Conservation (phyloP, 2,797 vertebrate species). For the Hapalemur alaotrensis region DNA sequence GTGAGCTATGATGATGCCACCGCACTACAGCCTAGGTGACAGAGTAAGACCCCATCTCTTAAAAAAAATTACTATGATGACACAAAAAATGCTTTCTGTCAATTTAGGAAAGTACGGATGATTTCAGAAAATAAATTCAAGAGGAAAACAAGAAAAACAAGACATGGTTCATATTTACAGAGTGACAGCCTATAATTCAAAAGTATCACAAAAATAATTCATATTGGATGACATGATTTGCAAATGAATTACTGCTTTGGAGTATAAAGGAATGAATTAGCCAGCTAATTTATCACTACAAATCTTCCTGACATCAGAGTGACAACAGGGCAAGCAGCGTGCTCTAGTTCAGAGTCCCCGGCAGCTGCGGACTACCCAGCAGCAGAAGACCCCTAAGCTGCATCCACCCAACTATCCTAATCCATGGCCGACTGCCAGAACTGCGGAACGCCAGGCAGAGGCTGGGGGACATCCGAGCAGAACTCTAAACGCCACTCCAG, state of each 20-base stretch:
- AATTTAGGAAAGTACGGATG: background rate
- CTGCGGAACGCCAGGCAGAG: background rate
- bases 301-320: background rate
- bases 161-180: background rate
- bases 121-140: constrained; percentile 33
- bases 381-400: background rate
- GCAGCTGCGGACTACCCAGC: background rate
- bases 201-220: background rate
- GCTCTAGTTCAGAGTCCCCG: background rate
- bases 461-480: background rate
- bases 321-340: background rate
- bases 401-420: background rate
- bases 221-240: background rate
- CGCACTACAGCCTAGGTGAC: background rate
- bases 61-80: background rate
- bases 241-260: constrained; percentile 11
- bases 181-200: background rate
- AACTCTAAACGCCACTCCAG: background rate
- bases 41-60: background rate
- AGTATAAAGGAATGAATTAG: constrained; percentile 20
- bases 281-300: background rate
- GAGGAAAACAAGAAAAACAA: constrained; percentile 2
- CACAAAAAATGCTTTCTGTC: background rate
- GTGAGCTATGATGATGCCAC: background rate
- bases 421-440: background rate